A percentile compares a stretch with the other conserved stretches of the same genome.
Evolutionary conservation across 2,797 vertebrate species (phyloP).

Genomic region (Thripadectes ignobilis): DNA sequence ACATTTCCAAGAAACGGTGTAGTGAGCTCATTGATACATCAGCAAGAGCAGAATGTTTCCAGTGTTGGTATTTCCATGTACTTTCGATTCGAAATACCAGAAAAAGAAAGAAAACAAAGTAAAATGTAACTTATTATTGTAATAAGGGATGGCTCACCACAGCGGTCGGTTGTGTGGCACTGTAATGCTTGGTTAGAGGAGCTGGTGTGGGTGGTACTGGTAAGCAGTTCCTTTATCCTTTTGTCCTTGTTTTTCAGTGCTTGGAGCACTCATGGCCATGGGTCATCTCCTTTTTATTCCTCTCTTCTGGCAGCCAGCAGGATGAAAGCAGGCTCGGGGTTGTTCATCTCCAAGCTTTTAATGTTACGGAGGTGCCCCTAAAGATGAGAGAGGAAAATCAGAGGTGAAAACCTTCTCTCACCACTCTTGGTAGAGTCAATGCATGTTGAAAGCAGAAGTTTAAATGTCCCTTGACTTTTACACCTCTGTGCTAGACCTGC

Average conservation of each 20-base stretch:
- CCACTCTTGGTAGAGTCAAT: not conserved
- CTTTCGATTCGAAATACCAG: not conserved
- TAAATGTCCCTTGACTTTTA: not conserved
- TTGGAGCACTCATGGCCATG: not conserved
- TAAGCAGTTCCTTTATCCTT: slow-evolving; percentile 22
- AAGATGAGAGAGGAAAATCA: not conserved
- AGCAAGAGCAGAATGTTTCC: slow-evolving; percentile 27
- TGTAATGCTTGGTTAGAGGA: not conserved
- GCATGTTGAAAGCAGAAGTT: not conserved
- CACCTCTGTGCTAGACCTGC: rapidly evolving
- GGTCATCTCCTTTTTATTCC: not conserved
- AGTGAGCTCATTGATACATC: slow-evolving; percentile 16
- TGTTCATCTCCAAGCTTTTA: not conserved
- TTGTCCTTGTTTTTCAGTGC: slow-evolving; percentile 38
- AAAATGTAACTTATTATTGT: slow-evolving; percentile 36
- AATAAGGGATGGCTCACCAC: not conserved
- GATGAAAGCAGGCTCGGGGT: not conserved
- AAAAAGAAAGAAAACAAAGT: slow-evolving; percentile 44
- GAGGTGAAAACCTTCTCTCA: not conserved
- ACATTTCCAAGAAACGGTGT: slow-evolving; percentile 34
- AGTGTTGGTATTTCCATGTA: slow-evolving; percentile 16
- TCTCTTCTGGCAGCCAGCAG: not conserved
- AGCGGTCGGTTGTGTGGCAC: slow-evolving; percentile 6
- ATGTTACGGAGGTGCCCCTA: not conserved
- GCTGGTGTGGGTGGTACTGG: slow-evolving; percentile 1